Base-by-base conservation (phyloP, 2,113 vertebrate genomes). In the Hymenochirus boettgeri region DNA sequence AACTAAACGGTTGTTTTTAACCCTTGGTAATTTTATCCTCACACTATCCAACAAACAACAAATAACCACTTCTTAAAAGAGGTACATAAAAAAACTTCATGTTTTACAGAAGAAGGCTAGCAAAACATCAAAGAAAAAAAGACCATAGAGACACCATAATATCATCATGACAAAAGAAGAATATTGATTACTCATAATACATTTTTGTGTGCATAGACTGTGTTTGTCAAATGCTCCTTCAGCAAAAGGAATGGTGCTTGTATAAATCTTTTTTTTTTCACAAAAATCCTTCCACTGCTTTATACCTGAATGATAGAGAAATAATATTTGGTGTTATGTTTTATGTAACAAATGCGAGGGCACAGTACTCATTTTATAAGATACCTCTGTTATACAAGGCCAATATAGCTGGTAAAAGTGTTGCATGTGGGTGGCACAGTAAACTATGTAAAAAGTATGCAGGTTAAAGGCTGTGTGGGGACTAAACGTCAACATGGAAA, bases 251-350 rank as follows among this genome's bases (percentile, higher is more conserved):
- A 25, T 54, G 25, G 7, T n/a, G 52, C 52, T 54, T 54, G 24
- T 54, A 54, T 19, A 54, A 54, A 54, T 54, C 25, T 54, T 31
- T 26, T 54, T 26, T 54, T 26, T 54, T 26, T 54, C 52, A 54
- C 18, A 26, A 26, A 9, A 54, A 29, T 25, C 31, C 8, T 18
- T 27, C 31, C 9, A 29, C n/a, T 54, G 31, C 17, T 18, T 54
- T 54, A 12, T 54, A 54, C 52, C 24, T 27, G 17, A 27, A 27
- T 18, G 25, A 9, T 29, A 29, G 12, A 54, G 31, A 54, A n/a
- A 54, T 7, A 54, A 17, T 7, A 19, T n/a, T n/a, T 54, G n/a
- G 5, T 54, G 9, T 15, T 54, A n/a, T 54, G n/a, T 31, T 31
- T 54, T n/a, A n/a, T n/a, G n/a, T n/a, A n/a, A n/a, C n/a, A n/a